These are phyloP conservation scores for Sandelia bainsii DNA, from an alignment of 2,797 vertebrate species.

Conservation along the genomic window DNA sequence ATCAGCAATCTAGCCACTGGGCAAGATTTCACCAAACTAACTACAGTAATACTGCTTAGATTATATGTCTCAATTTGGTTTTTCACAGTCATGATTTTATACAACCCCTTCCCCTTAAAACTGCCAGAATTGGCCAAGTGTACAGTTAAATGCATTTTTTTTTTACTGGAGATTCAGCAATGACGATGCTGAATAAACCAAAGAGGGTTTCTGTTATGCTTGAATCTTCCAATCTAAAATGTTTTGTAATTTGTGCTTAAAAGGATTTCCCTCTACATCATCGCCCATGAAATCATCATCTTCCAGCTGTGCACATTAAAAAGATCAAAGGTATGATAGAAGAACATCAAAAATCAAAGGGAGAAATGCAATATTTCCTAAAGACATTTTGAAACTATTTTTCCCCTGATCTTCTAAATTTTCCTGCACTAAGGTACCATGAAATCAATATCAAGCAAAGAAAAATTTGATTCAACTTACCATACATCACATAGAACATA, in stretches of 20 bases:
- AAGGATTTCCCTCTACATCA: slow-evolving; percentile 13
- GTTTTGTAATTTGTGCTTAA: slow-evolving; percentile 21
- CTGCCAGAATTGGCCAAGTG: neutral
- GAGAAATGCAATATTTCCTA: slow-evolving; percentile 19
- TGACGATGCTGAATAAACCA: neutral
- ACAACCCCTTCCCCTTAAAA: slow-evolving; percentile 11
- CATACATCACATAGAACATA: neutral
- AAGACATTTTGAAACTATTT: slow-evolving; percentile 11
- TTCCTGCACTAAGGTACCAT: slow-evolving; percentile 1
- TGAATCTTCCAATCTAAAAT: neutral
- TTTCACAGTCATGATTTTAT: neutral
- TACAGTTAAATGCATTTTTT: neutral
- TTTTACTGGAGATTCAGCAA: neutral
- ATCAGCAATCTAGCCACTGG: slow-evolving; percentile 9
- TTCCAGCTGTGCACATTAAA: neutral
- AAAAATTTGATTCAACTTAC: neutral
- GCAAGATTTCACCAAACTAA: slow-evolving; percentile 10
- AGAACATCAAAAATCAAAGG: slow-evolving; percentile 33
- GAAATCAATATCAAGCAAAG: slow-evolving; percentile 10
- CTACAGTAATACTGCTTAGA: slow-evolving; percentile 10
- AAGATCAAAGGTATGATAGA: slow-evolving; percentile 41
- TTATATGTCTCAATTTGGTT: neutral
- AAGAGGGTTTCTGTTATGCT: neutral
- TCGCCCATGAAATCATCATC: slow-evolving; percentile 19
- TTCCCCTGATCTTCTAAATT: neutral